Evolutionary conservation across 2,888 invertebrate genomes (phyloP).

Genomic region (Ceramica pisi): DNA sequence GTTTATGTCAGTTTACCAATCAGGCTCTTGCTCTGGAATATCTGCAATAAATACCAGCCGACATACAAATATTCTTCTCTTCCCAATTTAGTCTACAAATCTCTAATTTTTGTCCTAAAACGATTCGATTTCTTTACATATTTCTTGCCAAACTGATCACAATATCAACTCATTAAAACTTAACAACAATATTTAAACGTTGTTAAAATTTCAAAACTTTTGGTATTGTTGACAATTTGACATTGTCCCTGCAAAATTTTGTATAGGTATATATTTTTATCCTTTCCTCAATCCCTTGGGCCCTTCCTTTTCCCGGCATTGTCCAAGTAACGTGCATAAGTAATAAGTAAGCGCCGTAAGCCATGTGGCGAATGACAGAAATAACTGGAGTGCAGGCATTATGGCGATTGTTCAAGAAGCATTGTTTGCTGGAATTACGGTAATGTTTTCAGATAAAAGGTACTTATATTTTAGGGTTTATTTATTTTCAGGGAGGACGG

Average conservation of each 20-base stretch:
- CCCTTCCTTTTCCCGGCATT: constrained; percentile 7
- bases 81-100: too few species aligned
- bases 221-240: constrained; percentile 28
- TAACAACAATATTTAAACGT: not conserved
- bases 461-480: constrained; percentile 16
- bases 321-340: constrained; percentile 47
- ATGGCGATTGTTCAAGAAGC: constrained; percentile 25
- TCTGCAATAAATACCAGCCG: too few species aligned
- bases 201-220: constrained; percentile 17
- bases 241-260: constrained; percentile 8
- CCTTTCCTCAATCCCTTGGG: not conserved
- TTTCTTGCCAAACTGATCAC: not conserved
- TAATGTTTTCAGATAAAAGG: constrained; percentile 44
- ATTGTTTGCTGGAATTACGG: constrained; percentile 47
- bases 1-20: too few species aligned
- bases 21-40: too few species aligned
- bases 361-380: constrained; percentile 43
- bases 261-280: constrained; percentile 4
- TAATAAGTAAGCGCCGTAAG: constrained; percentile 33
- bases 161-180: constrained; percentile 34
- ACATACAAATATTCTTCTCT: too few species aligned
- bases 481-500: constrained; percentile 20
- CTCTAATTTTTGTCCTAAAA: not conserved
- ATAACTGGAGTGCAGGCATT: constrained; percentile 41
- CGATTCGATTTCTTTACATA: not conserved